Evolutionary conservation across 30 jellyfish, hydroid and myxozoan species (phyloP).

Genomic region (Cassiopea andromeda): DNA sequence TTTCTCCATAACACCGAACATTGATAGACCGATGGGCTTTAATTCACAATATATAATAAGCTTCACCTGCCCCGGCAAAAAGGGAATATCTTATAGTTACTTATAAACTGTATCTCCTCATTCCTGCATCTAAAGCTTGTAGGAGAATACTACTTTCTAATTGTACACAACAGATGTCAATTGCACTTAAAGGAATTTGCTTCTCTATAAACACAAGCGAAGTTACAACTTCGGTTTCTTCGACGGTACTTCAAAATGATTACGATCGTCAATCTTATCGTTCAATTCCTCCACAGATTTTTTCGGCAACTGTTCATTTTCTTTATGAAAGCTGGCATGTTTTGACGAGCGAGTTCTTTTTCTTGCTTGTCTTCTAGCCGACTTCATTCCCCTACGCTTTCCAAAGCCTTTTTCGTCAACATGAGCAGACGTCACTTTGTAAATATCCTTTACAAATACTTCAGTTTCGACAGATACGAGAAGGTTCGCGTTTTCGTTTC

Average conservation of each 20-base stretch:
- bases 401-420: constrained; percentile 15
- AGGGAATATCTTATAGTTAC: neutral
- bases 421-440: constrained; percentile 32
- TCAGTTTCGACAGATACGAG: constrained; percentile 45
- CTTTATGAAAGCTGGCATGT: neutral
- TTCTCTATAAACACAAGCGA: neutral
- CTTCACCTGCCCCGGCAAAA: neutral
- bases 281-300: neutral
- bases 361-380: neutral
- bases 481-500: constrained; percentile 7
- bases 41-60: neutral
- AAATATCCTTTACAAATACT: constrained; percentile 34
- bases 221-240: neutral
- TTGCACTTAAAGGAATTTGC: neutral
- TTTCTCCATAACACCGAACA: too few species aligned
- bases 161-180: neutral
- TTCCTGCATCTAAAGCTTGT: neutral
- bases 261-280: neutral
- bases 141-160: neutral
- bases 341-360: neutral
- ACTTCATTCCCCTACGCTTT: neutral
- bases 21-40: too few species aligned
- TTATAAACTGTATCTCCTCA: neutral
- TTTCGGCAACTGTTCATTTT: neutral
- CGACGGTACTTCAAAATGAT: neutral